These are phyloP conservation scores for Aplocera efformata DNA, from an alignment of 2,888 invertebrate species.

Conservation along the genomic window DNA sequence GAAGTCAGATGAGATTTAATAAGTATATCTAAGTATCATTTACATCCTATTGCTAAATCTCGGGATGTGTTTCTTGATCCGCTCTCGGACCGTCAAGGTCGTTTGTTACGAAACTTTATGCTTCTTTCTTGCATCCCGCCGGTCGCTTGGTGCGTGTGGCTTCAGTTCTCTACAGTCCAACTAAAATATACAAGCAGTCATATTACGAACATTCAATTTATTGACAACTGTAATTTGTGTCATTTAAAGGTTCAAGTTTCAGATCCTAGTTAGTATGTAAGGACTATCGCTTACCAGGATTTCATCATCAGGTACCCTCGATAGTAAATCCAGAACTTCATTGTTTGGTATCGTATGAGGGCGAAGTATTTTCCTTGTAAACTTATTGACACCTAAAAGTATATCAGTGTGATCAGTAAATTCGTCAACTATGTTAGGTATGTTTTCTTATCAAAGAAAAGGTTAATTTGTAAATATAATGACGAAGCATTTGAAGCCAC, in stretches of 20 bases:
- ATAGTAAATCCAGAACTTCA: slow-evolving; percentile 96
- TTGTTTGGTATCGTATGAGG: slow-evolving; percentile 98
- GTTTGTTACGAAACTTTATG: slow-evolving; percentile 84
- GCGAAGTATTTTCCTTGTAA: slow-evolving; percentile 93
- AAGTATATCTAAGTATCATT: too few species aligned
- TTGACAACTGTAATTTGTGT: too few species aligned
- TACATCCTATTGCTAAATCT: slow-evolving; percentile 35
- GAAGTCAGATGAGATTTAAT: slow-evolving; percentile 21
- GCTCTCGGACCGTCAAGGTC: slow-evolving; percentile 36
- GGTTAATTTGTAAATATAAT: too few species aligned
- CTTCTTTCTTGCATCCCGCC: slow-evolving; percentile 83
- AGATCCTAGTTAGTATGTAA: not conserved
- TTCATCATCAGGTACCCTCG: slow-evolving; percentile 96
- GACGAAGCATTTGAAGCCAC: too few species aligned
- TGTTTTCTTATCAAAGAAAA: too few species aligned
- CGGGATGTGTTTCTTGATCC: slow-evolving; percentile 43
- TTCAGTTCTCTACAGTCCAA: slow-evolving; percentile 86
- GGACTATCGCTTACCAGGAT: slow-evolving; percentile 85
- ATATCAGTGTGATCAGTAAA: not conserved
- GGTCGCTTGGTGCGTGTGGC: slow-evolving; percentile 79
- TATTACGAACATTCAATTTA: too few species aligned
- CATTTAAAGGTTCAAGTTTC: too few species aligned
- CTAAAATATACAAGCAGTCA: slow-evolving; percentile 52
- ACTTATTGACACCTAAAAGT: slow-evolving; percentile 88
- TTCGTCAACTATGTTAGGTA: too few species aligned